A percentile compares a stretch with the other conserved stretches of the same genome.
Evolutionary conservation across 2,113 vertebrate species (phyloP).

Genomic region (Ammodytes marinus): DNA sequence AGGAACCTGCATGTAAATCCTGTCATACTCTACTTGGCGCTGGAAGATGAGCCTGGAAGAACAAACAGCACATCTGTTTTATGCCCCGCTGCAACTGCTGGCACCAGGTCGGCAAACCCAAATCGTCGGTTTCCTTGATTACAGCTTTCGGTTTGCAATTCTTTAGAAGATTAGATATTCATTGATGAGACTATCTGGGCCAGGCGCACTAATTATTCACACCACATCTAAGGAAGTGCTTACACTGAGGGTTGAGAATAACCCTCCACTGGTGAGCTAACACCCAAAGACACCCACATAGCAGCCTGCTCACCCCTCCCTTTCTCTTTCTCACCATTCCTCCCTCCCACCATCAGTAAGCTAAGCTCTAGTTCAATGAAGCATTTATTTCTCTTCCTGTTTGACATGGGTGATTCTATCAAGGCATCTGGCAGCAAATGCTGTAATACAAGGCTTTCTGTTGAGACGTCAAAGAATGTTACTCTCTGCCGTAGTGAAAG

Average conservation of each 20-base stretch:
- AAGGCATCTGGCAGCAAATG: conserved; percentile 81
- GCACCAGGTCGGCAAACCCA: conserved; percentile 50
- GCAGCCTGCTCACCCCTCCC: conserved; percentile 49
- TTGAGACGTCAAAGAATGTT: conserved; percentile 85
- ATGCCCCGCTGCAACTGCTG: conserved; percentile 62
- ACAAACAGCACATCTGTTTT: conserved; percentile 84
- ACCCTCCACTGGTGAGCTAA: conserved; percentile 56
- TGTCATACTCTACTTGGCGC: conserved; percentile 84
- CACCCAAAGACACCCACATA: conserved; percentile 66
- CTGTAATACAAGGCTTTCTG: conserved; percentile 82
- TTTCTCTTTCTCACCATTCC: conserved; percentile 32
- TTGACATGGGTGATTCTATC: conserved; percentile 85
- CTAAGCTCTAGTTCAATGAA: conserved; percentile 82
- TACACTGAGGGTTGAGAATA: conserved; percentile 63
- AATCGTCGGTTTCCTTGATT: conserved; percentile 65
- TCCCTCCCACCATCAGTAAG: conserved; percentile 66
- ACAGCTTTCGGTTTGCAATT: conserved; percentile 51
- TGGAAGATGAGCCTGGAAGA: conserved; percentile 81
- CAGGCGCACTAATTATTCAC: conserved; percentile 77
- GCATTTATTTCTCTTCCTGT: conserved; percentile 86
- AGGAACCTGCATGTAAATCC: conserved; percentile 86
- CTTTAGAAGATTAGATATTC: conserved; percentile 69
- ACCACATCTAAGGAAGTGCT: conserved; percentile 70
- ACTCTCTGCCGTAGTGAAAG: conserved; percentile 75
- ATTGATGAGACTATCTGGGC: conserved; percentile 69